A percentile compares a stretch with the other conserved stretches of the same genome.
These are phyloP conservation scores for Ophiodon elongatus DNA, from an alignment of 2,113 vertebrate species.

Conservation along the genomic window DNA sequence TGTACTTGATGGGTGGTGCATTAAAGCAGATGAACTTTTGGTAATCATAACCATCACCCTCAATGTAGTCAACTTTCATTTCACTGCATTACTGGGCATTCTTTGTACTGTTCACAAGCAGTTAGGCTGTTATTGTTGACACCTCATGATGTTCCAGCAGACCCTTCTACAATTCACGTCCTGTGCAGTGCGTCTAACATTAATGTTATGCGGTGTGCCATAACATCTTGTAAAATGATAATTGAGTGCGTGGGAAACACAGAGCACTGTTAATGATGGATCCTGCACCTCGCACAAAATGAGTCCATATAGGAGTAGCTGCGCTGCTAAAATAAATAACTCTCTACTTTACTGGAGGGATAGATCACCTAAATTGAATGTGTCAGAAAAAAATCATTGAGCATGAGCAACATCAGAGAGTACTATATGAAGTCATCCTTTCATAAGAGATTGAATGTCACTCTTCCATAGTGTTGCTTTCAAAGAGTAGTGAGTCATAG, in stretches of 20 bases:
- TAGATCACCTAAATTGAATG: slow-evolving; percentile 17
- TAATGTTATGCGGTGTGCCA: background rate
- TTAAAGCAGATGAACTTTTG: too few relatives aligned
- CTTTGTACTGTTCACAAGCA: too few relatives aligned
- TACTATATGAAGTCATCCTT: background rate
- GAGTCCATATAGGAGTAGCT: background rate
- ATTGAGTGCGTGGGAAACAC: background rate
- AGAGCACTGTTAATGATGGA: background rate
- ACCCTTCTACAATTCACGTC: too few relatives aligned
- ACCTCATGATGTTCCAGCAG: background rate
- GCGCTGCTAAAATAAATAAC: background rate
- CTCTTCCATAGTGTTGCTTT: background rate
- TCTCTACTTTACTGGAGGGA: background rate
- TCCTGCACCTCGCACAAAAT: background rate
- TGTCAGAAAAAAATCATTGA: slow-evolving; percentile 40
- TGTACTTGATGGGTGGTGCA: too few relatives aligned
- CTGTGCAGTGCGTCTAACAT: background rate
- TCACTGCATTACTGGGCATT: too few relatives aligned
- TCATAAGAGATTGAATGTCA: slow-evolving; percentile 18
- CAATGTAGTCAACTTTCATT: too few relatives aligned
- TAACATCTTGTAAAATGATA: background rate
- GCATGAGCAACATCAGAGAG: slow-evolving; percentile 5
- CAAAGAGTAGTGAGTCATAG: too few relatives aligned
- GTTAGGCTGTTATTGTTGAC: background rate
- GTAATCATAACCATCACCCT: too few relatives aligned